A percentile compares a stretch with the other conserved stretches of the same genome.
Evolutionary conservation across 1,140 invertebrate species (phyloP).

Genomic region (Drosophila mayri): DNA sequence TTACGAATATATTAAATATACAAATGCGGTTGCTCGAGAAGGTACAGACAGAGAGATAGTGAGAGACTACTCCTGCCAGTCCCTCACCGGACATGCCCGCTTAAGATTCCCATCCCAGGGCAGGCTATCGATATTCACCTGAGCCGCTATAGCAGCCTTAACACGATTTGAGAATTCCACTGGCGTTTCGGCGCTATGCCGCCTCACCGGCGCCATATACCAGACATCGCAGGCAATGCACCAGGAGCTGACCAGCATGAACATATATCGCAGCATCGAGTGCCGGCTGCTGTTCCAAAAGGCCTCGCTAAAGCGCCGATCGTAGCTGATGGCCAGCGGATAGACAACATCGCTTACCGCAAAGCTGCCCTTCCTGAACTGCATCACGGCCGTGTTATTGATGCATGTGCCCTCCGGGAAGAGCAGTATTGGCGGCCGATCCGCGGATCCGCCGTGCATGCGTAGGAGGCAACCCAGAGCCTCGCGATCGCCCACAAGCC

Average conservation of each 20-base stretch:
- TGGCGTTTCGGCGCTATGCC: conserved; percentile 10
- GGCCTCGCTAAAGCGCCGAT: conserved; percentile 56
- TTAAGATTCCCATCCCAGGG: conserved; percentile 70
- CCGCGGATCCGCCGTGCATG: conserved; percentile 19
- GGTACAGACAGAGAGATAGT: too few species aligned
- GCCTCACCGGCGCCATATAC: conserved; percentile 46
- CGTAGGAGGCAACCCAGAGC: conserved; percentile 24
- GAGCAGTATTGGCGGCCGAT: conserved; percentile 50
- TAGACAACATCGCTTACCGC: conserved; percentile 57
- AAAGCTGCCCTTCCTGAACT: conserved; percentile 68
- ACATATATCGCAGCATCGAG: conserved; percentile 62
- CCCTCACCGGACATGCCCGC: conserved; percentile 46
- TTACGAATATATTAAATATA: background rate
- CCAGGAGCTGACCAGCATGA: conserved; percentile 61
- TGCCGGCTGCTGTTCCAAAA: conserved; percentile 64
- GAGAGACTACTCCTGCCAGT: conserved; percentile 40
- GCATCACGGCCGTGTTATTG: conserved; percentile 73
- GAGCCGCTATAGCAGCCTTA: conserved; percentile 52
- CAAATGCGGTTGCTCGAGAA: background rate
- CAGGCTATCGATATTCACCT: conserved; percentile 48
- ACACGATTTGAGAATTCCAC: conserved; percentile 59
- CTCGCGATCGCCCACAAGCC: conserved; percentile 36
- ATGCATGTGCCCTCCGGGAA: conserved; percentile 71
- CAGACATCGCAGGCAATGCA: conserved; percentile 59
- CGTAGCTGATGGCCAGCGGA: conserved; percentile 62